Evolutionary conservation across 2,797 vertebrate species (phyloP), one percentile per base, ranked within the genome.

Genomic region (Xenentodon cancila): DNA sequence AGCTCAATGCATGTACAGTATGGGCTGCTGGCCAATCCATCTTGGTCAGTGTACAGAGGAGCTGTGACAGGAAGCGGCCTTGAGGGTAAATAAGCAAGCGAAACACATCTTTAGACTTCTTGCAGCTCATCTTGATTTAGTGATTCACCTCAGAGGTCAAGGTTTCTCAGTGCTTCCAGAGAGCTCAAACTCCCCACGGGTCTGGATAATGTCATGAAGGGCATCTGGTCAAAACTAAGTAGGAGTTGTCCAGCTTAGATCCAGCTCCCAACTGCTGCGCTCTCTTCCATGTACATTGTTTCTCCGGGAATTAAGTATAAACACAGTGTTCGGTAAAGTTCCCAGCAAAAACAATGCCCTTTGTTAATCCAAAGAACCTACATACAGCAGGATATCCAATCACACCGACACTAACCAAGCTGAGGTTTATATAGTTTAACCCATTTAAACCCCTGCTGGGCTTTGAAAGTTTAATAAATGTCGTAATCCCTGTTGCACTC

Each of bases 11-110:
- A 64, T 52, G 34, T 37, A 37, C 34, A 12, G 65, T 44, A 68
- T 22, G 64, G 86, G 80, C 79, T 70, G 25, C 49, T 45, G 75
- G 81, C 81, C 88, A 88, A 78, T 87, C 71, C 73, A 66, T 86
- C 83, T 75, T 73, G 71, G 80, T 85, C 87, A 75, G 66, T 3
- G 59, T 43, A 27, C 64, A 44, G 61, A 71, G 68, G 15, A 37
- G 62, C 74, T 75, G 73, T 84, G 84, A 86, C 87, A 77, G 77
- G 73, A 71, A 76, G 61, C 51, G 69, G 80, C 75, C 76, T 81
- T 65, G 57, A 64, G 75, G 79, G 64, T 59, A 86, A 80, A 75
- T 72, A 77, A 79, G 70, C 71, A 76, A 79, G 79, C 27, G 22
- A 75, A 81, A 76, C 79, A 59, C 71, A 77, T 73, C 77, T 85